Base-by-base conservation (phyloP, 2,888 invertebrate species). In the Disparrhopalites patrizii region DNA sequence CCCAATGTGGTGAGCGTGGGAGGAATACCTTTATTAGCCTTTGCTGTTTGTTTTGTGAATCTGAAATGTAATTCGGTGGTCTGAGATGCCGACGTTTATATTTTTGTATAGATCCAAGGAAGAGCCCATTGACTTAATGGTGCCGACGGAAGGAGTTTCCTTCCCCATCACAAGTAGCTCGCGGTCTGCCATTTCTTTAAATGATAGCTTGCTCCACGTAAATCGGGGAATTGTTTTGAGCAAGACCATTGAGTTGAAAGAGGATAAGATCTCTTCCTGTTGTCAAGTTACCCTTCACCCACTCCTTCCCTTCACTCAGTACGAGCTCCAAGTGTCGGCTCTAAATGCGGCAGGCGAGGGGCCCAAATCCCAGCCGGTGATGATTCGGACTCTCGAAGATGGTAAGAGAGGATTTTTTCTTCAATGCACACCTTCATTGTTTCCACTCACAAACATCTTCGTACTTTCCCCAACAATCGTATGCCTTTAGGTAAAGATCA, bases 311-410 rank as follows among this genome's bases (percentile, higher is more conserved):
- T 74, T 68, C 61, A 70, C 72, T 23, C 71, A 70, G 66, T 74
- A 74, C 60, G 73, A 73, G 54, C 60, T 73, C 31, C 65, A 65
- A 62, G 66, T 74, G n/a, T 64, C 68, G 0, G 74, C 62, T 30
- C 50, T 71, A 23, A 74, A 74, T 40, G 64, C 70, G 8, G 74
- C 74, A 30, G 74, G 74, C 30, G 62, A 60, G 1, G 73, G 74
- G 7, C 73, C 74, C 2, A 54, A 33, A 18, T 72, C 73, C 23
- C 56, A 65, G 15, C 64, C 69, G 2, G 65, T 72, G 25, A 66
- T 68, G 23, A 64, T 70, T 3, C 62, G 70, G 38, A 74, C 74
- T 1, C 51, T 70, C 3, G 72, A 73, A 67, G 69, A 72, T 65
- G 73, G 74, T 72, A 62, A 36, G n/a, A 20, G 27, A 27, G 15